Base-by-base conservation (phyloP, 1,140 invertebrate genomes). In the Tribolium castaneum region DNA sequence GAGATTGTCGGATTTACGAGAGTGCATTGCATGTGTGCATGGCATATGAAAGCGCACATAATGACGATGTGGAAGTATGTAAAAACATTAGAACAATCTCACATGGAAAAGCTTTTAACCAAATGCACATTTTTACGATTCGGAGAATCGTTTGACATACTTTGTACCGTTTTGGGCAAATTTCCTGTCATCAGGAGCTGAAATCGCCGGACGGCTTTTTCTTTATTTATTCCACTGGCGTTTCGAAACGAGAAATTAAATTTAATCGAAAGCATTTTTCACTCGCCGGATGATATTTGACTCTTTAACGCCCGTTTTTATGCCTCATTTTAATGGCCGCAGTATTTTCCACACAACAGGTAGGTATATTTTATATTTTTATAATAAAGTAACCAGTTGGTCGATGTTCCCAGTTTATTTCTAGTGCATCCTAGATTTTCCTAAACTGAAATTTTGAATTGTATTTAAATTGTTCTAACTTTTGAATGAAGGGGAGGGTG, bases 61-160 rank as follows among this genome's bases (percentile, higher is more conserved):
- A 66, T 66, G 59, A 66, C 22, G 54, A 25, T 16, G 14, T 25
- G 25, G 59, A 66, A 66, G 9, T 66, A 35, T 66, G 59, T 66
- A 66, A 66, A 66, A 66, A 66, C 59, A 66, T 66, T 25, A 45
- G 9, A 35, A 66, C 59, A 66, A 66, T 66, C 45, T 66, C 59
- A 66, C 59, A 66, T 35, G 25, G 59, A 66, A 66, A 66, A 35
- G 59, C 59, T 66, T 66, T 66, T 35, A 66, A 35, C 9, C 10
- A 10, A 45, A 12, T 12, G n/a, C 35, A 35, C 30, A 66, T 66
- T 66, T 66, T 35, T 66, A 35, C 59, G 59, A 66, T 66, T 34
- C 59, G 22, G 12, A 4, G n/a, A 66, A 66, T 7, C 16, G 51
- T 19, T 52, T 52, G 51, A 19, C 13, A 52, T 52, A 52, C 16